Evolutionary conservation across 1,140 invertebrate species (phyloP).

Genomic region (Centruroides vittatus): DNA sequence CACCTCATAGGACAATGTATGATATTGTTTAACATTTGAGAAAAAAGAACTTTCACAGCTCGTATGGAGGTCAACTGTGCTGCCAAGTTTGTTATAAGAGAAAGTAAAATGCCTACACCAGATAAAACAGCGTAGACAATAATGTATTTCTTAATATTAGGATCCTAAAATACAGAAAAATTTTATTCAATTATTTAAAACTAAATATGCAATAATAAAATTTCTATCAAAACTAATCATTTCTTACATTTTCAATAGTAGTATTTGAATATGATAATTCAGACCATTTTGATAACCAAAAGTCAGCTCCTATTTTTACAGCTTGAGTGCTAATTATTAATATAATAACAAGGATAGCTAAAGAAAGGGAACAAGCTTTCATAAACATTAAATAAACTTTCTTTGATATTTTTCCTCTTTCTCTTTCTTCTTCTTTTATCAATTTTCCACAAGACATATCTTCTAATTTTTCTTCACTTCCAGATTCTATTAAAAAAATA

Average conservation of each 20-base stretch:
- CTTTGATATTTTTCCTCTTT: slow-evolving; percentile 43
- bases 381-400: slow-evolving; percentile 47
- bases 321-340: slow-evolving; percentile 27
- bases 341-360: slow-evolving; percentile 38
- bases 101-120: slow-evolving; percentile 21
- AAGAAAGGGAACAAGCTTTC: slow-evolving; percentile 40
- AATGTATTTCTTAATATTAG: slow-evolving; percentile 19
- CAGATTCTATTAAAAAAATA: no score
- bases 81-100: slow-evolving; percentile 25
- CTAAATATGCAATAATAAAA: no score
- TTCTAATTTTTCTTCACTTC: slow-evolving; percentile 6
- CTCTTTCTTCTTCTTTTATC: slow-evolving; percentile 39
- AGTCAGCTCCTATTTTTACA: slow-evolving; percentile 19
- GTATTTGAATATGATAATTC: slow-evolving; percentile 5
- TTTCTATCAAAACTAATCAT: no score
- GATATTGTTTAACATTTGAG: slow-evolving; percentile 25
- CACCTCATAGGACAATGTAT: slow-evolving; percentile 27
- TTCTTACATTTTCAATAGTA: not conserved
- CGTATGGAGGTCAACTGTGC: slow-evolving; percentile 25
- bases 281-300: slow-evolving; percentile 22
- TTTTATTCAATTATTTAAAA: no score
- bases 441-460: slow-evolving; percentile 21
- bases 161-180: no score
- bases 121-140: slow-evolving; percentile 25
- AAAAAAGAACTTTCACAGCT: slow-evolving; percentile 26